Conservation (phyloP, 2,888 invertebrate genomes). For the Drosophila picticornis region DNA sequence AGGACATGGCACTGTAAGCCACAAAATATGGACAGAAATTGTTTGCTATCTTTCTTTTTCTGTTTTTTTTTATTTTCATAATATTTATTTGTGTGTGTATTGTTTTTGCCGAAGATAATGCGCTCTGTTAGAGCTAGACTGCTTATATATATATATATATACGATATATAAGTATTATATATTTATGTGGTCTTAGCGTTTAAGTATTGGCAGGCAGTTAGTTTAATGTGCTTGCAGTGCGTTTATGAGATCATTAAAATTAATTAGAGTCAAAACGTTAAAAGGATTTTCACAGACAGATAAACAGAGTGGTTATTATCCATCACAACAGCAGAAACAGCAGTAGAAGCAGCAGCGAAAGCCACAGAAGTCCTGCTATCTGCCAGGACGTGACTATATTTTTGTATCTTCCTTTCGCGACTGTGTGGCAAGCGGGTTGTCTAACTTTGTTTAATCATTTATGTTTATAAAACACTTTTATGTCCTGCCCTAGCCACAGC, state of each 20-base stretch:
- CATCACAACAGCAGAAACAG: constrained; percentile 49
- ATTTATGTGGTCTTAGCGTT: constrained; percentile 17
- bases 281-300: constrained; percentile 61
- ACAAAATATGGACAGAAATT: constrained; percentile 66
- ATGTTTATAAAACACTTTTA: constrained; percentile 72
- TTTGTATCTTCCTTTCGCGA: constrained; percentile 11
- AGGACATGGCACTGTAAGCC: constrained; percentile 49
- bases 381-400: constrained; percentile 27
- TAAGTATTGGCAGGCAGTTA: constrained; percentile 54
- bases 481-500: constrained; percentile 14
- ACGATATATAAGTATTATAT: constrained; percentile 9
- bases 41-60: constrained; percentile 23
- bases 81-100: constrained; percentile 23
- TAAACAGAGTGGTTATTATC: constrained; percentile 46
- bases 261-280: constrained; percentile 80
- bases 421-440: constrained; percentile 26
- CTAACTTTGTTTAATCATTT: constrained; percentile 74
- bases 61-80: constrained; percentile 3
- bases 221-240: constrained; percentile 46
- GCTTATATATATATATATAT: not conserved
- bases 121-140: not conserved
- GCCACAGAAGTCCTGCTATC: constrained; percentile 5
- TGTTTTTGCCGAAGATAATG: constrained; percentile 3
- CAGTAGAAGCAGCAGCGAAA: not conserved
- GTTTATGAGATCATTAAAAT: constrained; percentile 80